phyloP scores from a whole-genome alignment of 2,888 invertebrate genomes.

The Leptura quadrifasciata region DNA sequence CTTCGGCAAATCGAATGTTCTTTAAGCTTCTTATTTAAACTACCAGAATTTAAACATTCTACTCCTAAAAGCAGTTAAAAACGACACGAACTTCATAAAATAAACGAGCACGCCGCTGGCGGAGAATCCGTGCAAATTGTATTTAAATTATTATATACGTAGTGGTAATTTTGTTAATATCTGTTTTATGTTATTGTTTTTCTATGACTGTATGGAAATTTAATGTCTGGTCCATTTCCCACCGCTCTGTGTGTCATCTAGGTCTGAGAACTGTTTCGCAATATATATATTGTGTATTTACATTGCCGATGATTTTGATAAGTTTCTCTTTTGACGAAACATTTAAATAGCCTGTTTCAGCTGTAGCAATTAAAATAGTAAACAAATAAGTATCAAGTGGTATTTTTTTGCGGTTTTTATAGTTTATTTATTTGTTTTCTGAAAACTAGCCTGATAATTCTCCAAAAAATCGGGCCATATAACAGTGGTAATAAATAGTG shows the following conservation, averaged over 20 bases:
- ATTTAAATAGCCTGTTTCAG: neutral
- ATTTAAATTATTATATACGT: neutral
- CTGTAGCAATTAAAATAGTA: neutral
- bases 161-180: neutral
- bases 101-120: neutral
- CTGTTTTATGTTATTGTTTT: slow-evolving; percentile 15
- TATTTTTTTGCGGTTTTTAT: neutral
- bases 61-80: too few species aligned
- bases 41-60: too few species aligned
- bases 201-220: slow-evolving; percentile 29
- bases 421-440: neutral
- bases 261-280: slow-evolving; percentile 20
- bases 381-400: neutral
- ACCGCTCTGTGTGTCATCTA: slow-evolving; percentile 16
- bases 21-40: too few species aligned
- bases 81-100: too few species aligned
- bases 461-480: too few species aligned
- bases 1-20: too few species aligned
- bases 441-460: too few species aligned
- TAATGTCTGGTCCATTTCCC: slow-evolving; percentile 22
- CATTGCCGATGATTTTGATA: neutral
- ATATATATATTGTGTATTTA: slow-evolving; percentile 17
- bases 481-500: too few species aligned
- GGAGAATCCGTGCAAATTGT: neutral
- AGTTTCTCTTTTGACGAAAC: neutral